Evolutionary conservation across 1,140 invertebrate species (phyloP).

Genomic region (Acromyrmex charruanus): DNA sequence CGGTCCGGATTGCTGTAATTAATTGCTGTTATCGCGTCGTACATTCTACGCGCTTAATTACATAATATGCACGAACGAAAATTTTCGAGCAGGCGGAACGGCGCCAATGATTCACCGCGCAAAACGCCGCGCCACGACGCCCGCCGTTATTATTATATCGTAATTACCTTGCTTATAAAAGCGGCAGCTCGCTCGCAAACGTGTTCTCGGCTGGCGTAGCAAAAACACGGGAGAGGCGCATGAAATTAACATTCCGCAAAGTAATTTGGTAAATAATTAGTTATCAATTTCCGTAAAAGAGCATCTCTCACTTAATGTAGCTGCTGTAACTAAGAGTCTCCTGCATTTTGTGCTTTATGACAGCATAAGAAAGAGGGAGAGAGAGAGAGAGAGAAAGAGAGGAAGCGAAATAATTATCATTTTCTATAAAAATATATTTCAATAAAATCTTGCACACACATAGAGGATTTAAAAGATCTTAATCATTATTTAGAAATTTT

Average conservation of each 20-base stretch:
- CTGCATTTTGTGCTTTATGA: neutral
- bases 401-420: neutral
- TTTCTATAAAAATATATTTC: neutral
- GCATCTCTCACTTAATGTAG: neutral
- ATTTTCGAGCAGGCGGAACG: constrained; percentile 53
- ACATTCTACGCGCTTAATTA: constrained; percentile 45
- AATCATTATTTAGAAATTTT: too few species aligned
- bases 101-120: constrained; percentile 51
- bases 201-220: constrained; percentile 32
- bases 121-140: constrained; percentile 29
- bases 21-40: constrained; percentile 45
- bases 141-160: constrained; percentile 50
- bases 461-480: neutral
- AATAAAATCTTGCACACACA: neutral
- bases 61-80: constrained; percentile 42
- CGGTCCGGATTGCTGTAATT: constrained; percentile 22
- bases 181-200: constrained; percentile 23
- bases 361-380: neutral
- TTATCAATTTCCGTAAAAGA: constrained; percentile 21
- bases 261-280: constrained; percentile 32
- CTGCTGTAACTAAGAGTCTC: neutral
- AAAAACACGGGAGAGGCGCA: constrained; percentile 34
- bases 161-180: constrained; percentile 54
- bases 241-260: constrained; percentile 48
- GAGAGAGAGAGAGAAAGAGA: neutral